A percentile compares a stretch with the other conserved stretches of the same genome.
Evolutionary conservation across 2,113 vertebrate species (phyloP).

Genomic region (Cyphomyrus plagiostoma): DNA sequence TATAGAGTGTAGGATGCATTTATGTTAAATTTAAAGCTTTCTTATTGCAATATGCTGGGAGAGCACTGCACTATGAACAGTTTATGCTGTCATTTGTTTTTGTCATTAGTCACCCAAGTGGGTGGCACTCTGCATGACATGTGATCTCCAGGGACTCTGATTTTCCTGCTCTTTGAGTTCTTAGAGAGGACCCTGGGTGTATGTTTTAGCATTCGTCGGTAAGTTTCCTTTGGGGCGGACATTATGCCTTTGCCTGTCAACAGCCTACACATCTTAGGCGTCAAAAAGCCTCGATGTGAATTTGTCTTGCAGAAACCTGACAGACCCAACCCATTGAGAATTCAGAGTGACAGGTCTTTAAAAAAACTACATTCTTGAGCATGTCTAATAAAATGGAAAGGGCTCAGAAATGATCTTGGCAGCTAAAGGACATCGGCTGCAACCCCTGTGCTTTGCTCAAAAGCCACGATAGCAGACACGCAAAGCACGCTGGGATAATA

Average conservation of each 20-base stretch:
- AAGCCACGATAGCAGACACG: slow-evolving; percentile 28
- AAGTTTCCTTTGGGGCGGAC: neutral
- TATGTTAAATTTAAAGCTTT: neutral
- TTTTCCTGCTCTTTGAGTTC: neutral
- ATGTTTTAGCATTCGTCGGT: neutral
- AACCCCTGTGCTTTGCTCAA: slow-evolving; percentile 15
- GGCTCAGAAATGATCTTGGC: slow-evolving; percentile 20
- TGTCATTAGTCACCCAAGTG: neutral
- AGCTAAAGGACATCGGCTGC: slow-evolving; percentile 29
- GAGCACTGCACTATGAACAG: neutral
- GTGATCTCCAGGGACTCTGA: neutral
- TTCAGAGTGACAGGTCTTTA: neutral
- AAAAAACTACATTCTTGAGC: slow-evolving; percentile 15
- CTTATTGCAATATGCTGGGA: neutral
- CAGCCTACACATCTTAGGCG: neutral
- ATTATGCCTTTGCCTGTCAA: neutral
- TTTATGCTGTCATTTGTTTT: neutral
- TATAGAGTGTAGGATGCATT: neutral
- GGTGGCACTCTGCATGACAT: neutral
- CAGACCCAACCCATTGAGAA: neutral
- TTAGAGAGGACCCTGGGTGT: neutral
- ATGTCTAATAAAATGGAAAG: slow-evolving; percentile 10
- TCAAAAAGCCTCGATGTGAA: slow-evolving; percentile 3
- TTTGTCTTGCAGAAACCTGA: slow-evolving; percentile 2
- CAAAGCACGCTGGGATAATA: slow-evolving; percentile 46